Base-by-base conservation (phyloP, 1,140 invertebrate species). In the Drosophila rufa region DNA sequence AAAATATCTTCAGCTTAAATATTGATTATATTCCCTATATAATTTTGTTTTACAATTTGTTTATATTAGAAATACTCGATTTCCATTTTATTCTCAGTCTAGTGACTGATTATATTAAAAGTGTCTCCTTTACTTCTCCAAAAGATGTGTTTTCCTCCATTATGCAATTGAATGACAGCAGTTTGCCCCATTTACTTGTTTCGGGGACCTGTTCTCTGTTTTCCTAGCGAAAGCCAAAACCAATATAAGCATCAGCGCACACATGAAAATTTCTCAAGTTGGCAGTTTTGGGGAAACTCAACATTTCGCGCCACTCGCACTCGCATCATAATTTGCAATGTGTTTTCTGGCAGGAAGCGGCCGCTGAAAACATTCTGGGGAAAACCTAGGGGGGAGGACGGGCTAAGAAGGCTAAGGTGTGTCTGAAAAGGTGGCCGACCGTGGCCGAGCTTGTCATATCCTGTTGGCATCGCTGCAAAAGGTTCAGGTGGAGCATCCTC, bases 371-470 rank as follows among this genome's bases (percentile, higher is more conserved):
- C 76, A 65, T 77, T 69, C 55, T 33, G 38, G 33, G 33, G 65
- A 33, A 78, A 69, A 77, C 60, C 14, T 51, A 79, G 53, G 58
- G 65, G 36, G 56, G 56, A 60, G 64, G 46, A 30, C 53, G 40
- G 3, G 15, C 15, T 17, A 15, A 36, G 42, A 2, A 47, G 19
- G 45, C 11, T 6, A 25, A n/a, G 22, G 42, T 22, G 27, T 40
- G 27, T 36, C 51, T 43, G 7, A 43, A 40, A 53, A 53, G 42
- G 53, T 9, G 43, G 45, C 19, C 40, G 36, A 14, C 43, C 50
- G 47, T 56, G 77, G 75, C 47, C 69, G 60, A 87, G 79, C 80
- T 78, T 84, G 84, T 89, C 84, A 90, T 90, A 89, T 89, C 84
- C 84, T 84, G 84, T 89, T 81, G 84, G 79, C 80, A 75, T 70